Base-by-base conservation (phyloP, 2,888 invertebrate genomes). In the Ptychoptera albimana region DNA sequence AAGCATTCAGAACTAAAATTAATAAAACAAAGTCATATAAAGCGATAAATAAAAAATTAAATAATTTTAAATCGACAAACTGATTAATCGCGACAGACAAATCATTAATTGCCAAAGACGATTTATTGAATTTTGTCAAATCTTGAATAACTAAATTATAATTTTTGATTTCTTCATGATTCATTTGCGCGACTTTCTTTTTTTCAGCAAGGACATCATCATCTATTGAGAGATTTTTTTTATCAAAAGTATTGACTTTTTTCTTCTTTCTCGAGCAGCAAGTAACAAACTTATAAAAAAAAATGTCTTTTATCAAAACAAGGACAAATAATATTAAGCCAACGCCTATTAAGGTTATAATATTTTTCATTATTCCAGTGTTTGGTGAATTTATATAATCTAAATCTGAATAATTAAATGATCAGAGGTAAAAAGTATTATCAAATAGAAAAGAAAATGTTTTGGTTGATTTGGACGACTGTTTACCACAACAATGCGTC, bases 91-190 rank as follows among this genome's bases (percentile, higher is more conserved):
- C 63, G 50, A 71, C 68, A 7, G 72, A 75, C 3, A 82, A 64
- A 50, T 77, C 76, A 56, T 83, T 76, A 0, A 88, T 87, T 2
- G 85, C 87, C 38, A 77, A 60, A 46, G 81, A 67, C 1, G 69
- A 69, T 10, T 73, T 75, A 54, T 86, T 86, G 55, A 71, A 74
- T 60, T 86, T 86, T 23, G 77, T 72, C 12, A 87, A 64, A 48
- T 72, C 67, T 40, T 68, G 70, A 6, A 77, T 58, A 7, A 76
- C 71, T 2, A 82, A 59, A 3, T 67, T 70, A 49, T 73, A 66
- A 1, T 61, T 57, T 10, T 54, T 47, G n/a, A 71, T 63, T 11
- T 64, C 62, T 2, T 53, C 42, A 39, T 54, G 49, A 8, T 67
- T 57, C 41, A 68, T 58, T 8, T 58, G 54, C n/a, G 64, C 58